phyloP scores from a whole-genome alignment of 2,888 invertebrate genomes.

The Tromatobia lineatoria region DNA sequence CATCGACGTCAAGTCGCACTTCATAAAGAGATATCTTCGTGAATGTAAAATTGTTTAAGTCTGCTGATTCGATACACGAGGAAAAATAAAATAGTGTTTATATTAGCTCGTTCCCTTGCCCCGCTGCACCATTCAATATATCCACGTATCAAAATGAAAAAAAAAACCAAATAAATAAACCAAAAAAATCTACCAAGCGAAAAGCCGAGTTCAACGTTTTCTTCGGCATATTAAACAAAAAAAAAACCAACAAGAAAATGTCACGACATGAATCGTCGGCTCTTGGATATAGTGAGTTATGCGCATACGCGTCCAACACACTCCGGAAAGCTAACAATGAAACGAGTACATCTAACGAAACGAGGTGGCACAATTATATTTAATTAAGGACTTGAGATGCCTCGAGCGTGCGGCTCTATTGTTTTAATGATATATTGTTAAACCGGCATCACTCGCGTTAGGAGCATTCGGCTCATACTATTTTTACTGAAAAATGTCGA shows the following conservation, averaged over 20 bases:
- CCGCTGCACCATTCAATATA: slow-evolving; percentile 41
- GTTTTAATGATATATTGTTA: slow-evolving; percentile 50
- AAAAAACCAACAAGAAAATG: not conserved
- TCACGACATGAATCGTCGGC: slow-evolving; percentile 21
- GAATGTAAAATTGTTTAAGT: slow-evolving; percentile 41
- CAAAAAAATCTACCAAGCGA: not conserved
- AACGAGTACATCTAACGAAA: slow-evolving; percentile 33
- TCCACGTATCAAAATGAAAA: slow-evolving; percentile 17
- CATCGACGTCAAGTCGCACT: slow-evolving; percentile 36
- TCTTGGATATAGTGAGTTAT: slow-evolving; percentile 50
- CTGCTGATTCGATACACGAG: slow-evolving; percentile 27
- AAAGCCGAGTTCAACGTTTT: not conserved
- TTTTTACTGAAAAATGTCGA: not conserved
- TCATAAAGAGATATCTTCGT: slow-evolving; percentile 29
- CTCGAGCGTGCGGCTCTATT: slow-evolving; percentile 33
- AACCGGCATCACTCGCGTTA: slow-evolving; percentile 62
- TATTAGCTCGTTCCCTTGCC: slow-evolving; percentile 18
- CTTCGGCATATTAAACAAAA: slow-evolving; percentile 23
- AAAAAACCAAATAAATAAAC: not conserved
- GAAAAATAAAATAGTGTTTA: slow-evolving; percentile 27
- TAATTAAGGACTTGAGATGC: slow-evolving; percentile 35
- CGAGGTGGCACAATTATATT: slow-evolving; percentile 28
- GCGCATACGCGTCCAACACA: slow-evolving; percentile 37
- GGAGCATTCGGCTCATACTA: not conserved
- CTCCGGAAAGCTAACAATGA: slow-evolving; percentile 28